These are phyloP conservation scores for Gorilla gorilla DNA, from an alignment of 2,113 vertebrate species.

Conservation along the genomic window DNA sequence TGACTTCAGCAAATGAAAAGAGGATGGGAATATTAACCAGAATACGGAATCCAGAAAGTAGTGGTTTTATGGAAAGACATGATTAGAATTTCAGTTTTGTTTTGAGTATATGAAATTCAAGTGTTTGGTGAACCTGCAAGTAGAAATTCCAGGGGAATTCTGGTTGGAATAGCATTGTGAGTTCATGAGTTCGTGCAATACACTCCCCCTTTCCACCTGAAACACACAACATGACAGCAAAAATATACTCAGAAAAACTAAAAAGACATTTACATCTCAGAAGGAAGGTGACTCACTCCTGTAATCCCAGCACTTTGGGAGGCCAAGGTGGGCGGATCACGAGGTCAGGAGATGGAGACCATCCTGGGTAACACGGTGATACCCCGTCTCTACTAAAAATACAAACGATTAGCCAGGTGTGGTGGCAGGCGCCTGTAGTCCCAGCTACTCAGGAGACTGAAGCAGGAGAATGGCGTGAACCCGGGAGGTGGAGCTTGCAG, in stretches of 20 bases:
- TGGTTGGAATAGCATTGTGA: not conserved
- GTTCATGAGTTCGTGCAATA: not conserved
- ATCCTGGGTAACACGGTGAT: no score
- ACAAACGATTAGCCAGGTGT: no score
- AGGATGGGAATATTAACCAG: not conserved
- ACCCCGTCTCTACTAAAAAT: no score
- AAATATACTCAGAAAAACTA: not conserved
- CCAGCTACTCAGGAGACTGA: no score
- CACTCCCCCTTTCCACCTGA: not conserved
- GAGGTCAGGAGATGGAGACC: no score
- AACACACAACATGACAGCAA: not conserved
- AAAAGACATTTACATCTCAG: not conserved
- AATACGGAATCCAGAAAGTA: not conserved
- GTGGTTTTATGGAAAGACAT: not conserved
- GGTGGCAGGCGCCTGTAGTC: no score
- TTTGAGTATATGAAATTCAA: not conserved
- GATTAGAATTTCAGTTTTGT: not conserved
- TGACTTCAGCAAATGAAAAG: not conserved
- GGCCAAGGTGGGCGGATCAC: no score
- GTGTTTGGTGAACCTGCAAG: not conserved
- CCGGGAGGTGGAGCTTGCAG: no score
- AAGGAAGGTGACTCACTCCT: no score
- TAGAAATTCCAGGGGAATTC: not conserved
- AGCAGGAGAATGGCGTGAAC: no score
- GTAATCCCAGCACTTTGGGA: no score